Base-by-base conservation (phyloP, 2,797 vertebrate species). In the Rhinichthys osculus region DNA sequence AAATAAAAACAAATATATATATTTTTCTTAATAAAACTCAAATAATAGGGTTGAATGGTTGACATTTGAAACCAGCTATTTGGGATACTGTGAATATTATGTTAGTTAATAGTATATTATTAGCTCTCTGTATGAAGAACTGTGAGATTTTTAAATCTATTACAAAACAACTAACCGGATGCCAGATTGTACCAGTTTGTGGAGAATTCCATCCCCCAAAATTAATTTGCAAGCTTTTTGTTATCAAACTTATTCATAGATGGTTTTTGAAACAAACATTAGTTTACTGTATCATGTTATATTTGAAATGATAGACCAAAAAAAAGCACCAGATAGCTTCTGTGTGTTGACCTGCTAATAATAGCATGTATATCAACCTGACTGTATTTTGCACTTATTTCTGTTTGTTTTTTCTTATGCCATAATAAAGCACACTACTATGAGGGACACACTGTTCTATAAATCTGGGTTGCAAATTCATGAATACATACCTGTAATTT, bases 381-480 rank as follows among this genome's bases (percentile, higher is more conserved):
- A 73, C 69, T 82, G 35, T 82, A 72, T 59, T 3, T 42, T 42
- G 5, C 67, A 23, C 50, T 71, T 30, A 40, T 82, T 72, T 81
- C 27, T 23, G 35, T 59, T 33, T 40, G 35, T 30, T 42, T 72
- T 14, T 82, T 54, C 67, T 27, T 72, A 59, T 52, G 52, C n/a
- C 38, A 71, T 72, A 72, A 82, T 72, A 72, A 82, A 72, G 69
- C 52, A 59, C 52, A 72, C n/a, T 82, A 17, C 33, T 35, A 59
- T 62, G 59, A 62, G 33, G 35, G 50, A 57, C 14, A 71, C 80
- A 40, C 67, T 81, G 47, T 70, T 54, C 38, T 78, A 70, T 27
- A 59, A 23, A 82, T 59, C 16, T 59, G 70, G 35, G 23, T 62
- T 42, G 62, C 62, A 35, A 44, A 67, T 35, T 50, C 62, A 80